Base-by-base conservation (phyloP, 2,888 invertebrate genomes). In the Psococerastis gibbosa region DNA sequence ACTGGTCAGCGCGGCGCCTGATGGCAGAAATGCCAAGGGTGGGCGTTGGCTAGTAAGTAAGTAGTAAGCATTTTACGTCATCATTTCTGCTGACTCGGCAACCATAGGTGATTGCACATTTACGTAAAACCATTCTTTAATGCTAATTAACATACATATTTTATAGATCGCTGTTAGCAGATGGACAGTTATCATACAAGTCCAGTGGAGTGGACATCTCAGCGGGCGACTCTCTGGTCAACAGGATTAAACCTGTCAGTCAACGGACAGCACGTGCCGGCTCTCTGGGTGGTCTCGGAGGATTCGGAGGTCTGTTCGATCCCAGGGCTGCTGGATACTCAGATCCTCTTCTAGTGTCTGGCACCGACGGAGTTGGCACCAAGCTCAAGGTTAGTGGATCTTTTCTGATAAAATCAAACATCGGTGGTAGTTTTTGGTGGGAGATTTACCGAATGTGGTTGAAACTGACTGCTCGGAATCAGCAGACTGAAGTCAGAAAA, bases 301-400 rank as follows among this genome's bases (percentile, higher is more conserved):
- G 88, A 46, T 97, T 89, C 65, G 95, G 94, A 22, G 95, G 91
- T 0, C 67, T 94, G 11, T 92, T 95, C 64, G 91, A 92, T 55
- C 61, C 81, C 13, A 78, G 77, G 43, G 75, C 76, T 5, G 79
- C 79, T 51, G 74, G 69, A 41, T 75, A 77, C 50, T 70, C 70
- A 50, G 83, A 89, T 58, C 89, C 94, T 0, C 69, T 94, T 16
- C 64, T 98, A 1, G 88, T 95, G 13, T 87, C 92, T 48, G 89
- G 91, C 1, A 89, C 92, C 1, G 94, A 94, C 56, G 97, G 97
- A 0, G 94, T 98, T 33, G 95, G 97, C 1, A 91, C 95, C 3
- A 98, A 98, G 63, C 69, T 98, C 2, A 88, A 89, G 69, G 85
- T 88, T n/a, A n/a, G n/a, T n/a, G n/a, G n/a, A n/a, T n/a, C n/a